These are phyloP conservation scores for Lasioglossum lativentre DNA, from an alignment of 2,888 invertebrate genomes.

Conservation along the genomic window DNA sequence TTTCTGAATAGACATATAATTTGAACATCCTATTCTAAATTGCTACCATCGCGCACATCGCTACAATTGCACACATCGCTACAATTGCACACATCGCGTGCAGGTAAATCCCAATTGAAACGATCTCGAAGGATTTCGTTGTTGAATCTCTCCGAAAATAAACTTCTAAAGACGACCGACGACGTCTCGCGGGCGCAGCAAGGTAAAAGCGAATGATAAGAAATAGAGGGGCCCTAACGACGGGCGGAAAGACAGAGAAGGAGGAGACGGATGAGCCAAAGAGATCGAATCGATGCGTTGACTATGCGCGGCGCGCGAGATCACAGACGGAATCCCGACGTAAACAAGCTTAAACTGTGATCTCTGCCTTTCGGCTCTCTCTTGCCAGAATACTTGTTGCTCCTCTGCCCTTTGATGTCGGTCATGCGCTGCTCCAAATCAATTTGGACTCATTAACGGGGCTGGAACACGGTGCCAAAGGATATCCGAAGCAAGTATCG, in stretches of 20 bases:
- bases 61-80: no score
- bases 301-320: constrained; percentile 73
- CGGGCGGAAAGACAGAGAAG: constrained; percentile 10
- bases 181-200: neutral
- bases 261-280: constrained; percentile 16
- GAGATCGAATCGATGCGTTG: constrained; percentile 61
- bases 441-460: constrained; percentile 72
- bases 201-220: constrained; percentile 36
- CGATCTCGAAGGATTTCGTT: neutral
- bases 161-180: neutral
- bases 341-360: constrained; percentile 76
- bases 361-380: constrained; percentile 68
- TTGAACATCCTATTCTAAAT: no score
- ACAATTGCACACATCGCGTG: no score
- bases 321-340: constrained; percentile 73
- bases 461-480: constrained; percentile 64
- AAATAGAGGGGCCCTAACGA: constrained; percentile 29
- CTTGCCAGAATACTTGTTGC: constrained; percentile 70
- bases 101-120: neutral
- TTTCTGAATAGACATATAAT: no score
- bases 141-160: constrained; percentile 15
- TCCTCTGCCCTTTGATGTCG: constrained; percentile 68
- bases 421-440: constrained; percentile 69
- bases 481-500: constrained; percentile 65
- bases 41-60: no score